Evolutionary conservation across 2,888 invertebrate genomes (phyloP).

Genomic region (Cosmopolites sordidus): DNA sequence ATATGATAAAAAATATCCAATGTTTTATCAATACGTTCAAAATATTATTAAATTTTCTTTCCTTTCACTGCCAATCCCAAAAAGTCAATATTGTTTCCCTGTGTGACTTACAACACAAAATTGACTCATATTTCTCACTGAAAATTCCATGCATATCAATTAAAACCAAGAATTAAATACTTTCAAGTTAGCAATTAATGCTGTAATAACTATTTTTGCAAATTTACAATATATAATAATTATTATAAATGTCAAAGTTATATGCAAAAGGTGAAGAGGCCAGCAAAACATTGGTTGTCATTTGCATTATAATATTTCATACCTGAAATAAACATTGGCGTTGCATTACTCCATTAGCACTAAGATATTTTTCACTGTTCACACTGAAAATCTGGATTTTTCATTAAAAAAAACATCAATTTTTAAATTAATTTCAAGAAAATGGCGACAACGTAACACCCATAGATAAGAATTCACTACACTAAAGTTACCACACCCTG

Average conservation of each 20-base stretch:
- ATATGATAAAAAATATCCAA: no score
- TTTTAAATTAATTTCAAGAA: slow-evolving; percentile 31
- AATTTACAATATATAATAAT: slow-evolving; percentile 23
- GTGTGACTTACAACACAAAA: slow-evolving; percentile 4
- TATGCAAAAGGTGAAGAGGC: slow-evolving; percentile 31
- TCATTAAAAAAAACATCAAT: slow-evolving; percentile 22
- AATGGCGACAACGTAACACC: slow-evolving; percentile 38
- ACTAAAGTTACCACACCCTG: slow-evolving; percentile 32
- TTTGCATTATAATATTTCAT: slow-evolving; percentile 19
- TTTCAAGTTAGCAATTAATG: slow-evolving; percentile 11
- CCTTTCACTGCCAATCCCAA: slow-evolving; percentile 21
- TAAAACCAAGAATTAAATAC: background rate
- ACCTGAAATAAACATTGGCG: slow-evolving; percentile 20
- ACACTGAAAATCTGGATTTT: slow-evolving; percentile 22
- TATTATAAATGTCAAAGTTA: slow-evolving; percentile 35
- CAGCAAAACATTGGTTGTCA: slow-evolving; percentile 32
- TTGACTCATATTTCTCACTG: slow-evolving; percentile 2
- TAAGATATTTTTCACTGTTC: slow-evolving; percentile 12
- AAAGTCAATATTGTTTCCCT: slow-evolving; percentile 24
- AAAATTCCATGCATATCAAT: slow-evolving; percentile 3
- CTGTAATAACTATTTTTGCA: slow-evolving; percentile 26
- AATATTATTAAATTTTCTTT: slow-evolving; percentile 19
- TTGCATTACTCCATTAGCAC: background rate
- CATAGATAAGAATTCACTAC: slow-evolving; percentile 27
- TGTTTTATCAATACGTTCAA: slow-evolving; percentile 13